Base-by-base conservation (phyloP, 2,797 vertebrate genomes). In the Loris lydekkerianus region DNA sequence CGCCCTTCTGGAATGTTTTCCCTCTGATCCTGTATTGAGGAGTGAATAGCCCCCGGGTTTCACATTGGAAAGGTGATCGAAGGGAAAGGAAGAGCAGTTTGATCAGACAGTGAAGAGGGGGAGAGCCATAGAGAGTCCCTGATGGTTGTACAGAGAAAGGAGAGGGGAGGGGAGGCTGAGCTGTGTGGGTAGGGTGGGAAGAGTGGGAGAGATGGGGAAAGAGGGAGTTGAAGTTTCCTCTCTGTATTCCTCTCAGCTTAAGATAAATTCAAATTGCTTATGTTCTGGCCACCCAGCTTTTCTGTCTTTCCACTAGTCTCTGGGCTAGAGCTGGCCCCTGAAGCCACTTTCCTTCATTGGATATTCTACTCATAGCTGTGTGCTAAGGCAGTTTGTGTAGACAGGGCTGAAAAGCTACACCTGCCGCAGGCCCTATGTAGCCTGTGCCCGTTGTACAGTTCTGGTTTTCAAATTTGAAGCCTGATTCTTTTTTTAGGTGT, bases 381-480 rank as follows among this genome's bases (percentile, higher is more conserved):
- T 15, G 6, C 10, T 34, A 27, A 43, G 65, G 20, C 75, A 2
- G 27, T 77, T 58, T 73, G 31, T 70, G 40, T 10, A 25, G 56
- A 65, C 9, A 20, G 34, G 34, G 2, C n/a, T 77, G 25, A 60
- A 0, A 2, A 73, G 34, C 31, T 2, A 1, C 49, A 29, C 37
- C 21, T 5, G 4, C 2, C 1, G 6, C 1, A 3, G 60, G 15
- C 37, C 82, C 34, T 0, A 5, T 40, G 37, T 49, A 11, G 46
- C 61, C 18, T 5, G 25, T 2, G 1, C 49, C 34, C 14, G 5
- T 27, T 77, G 29, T 11, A 3, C 5, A 34, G 15, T 49, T 72
- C n/a, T 9, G 9, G 7, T 78, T 60, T 70, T 89, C 58, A 85
- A 27, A 18, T 40, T 29, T 58, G 4, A 14, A 49, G n/a, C 40